Base-by-base conservation (phyloP, 2,113 vertebrate genomes). In the Eurystomus gularis region DNA sequence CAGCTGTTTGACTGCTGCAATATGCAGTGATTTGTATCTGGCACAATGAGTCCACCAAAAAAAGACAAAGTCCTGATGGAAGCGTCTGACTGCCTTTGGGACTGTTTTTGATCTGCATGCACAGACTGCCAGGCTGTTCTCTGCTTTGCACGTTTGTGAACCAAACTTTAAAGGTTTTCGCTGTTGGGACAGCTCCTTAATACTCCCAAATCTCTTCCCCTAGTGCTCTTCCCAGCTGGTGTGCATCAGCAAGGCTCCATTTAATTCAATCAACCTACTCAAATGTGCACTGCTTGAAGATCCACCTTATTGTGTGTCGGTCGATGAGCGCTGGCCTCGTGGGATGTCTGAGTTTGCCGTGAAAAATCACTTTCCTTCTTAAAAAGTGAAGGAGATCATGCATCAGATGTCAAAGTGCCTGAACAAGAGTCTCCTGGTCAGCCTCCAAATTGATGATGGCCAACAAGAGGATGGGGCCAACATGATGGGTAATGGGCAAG, bases 211-310 rank as follows among this genome's bases (percentile, higher is more conserved):
- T 79, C 54, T 23, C 21, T 77, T 86, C 16, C n/a, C 62, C 15
- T 69, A n/a, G 82, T 84, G 44, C 75, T 93, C 75, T 83, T 72
- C 62, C 90, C 66, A 86, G 9, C 77, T 86, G 44, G 19, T 33
- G 13, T 46, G 62, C 61, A 82, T 66, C 44, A 66, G 17, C 0
- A 0, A 80, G 49, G 31, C 31, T 52, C 49, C 49, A 16, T 95
- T 95, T 90, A 85, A 94, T 69, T 81, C 78, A 88, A 17, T 85
- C 86, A 69, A n/a, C 28, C 35, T 55, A 72, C 69, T 93, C 83
- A 71, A n/a, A 84, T 82, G n/a, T 61, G 39, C 77, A n/a, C 40
- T 3, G 4, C 37, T 78, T 83, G 77, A 92, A 88, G 91, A 81
- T 78, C 37, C 21, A 52, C 39, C 49, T 69, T 33, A 21, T 2